Evolutionary conservation across 2,888 invertebrate species (phyloP).

Genomic region (Ormyrus pomaceus): DNA sequence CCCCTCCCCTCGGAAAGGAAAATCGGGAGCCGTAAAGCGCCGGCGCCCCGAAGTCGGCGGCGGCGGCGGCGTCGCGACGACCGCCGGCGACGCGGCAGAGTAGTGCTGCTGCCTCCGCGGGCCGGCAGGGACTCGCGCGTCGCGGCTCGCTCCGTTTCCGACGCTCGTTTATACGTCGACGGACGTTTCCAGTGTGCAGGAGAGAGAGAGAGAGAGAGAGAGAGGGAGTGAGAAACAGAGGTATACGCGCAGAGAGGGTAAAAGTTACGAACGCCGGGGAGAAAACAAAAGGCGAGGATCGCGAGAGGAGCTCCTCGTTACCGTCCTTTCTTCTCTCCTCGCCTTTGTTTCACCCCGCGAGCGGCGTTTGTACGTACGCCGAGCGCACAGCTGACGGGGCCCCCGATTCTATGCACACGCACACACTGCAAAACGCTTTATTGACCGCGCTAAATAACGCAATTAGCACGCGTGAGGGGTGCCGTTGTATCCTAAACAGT

Average conservation of each 20-base stretch:
- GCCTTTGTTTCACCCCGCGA: too few relatives aligned
- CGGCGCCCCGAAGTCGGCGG: slow-evolving; percentile 64
- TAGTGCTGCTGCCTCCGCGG: slow-evolving; percentile 45
- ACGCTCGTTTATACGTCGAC: neutral
- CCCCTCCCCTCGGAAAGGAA: neutral
- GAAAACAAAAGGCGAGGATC: neutral
- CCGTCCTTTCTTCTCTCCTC: neutral
- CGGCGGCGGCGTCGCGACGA: slow-evolving; percentile 53
- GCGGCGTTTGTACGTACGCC: too few relatives aligned
- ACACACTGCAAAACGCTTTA: too few relatives aligned
- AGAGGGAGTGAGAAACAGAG: slow-evolving; percentile 42
- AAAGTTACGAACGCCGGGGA: neutral
- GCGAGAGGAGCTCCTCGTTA: neutral
- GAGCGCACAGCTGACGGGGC: too few relatives aligned
- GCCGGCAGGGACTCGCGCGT: slow-evolving; percentile 27
- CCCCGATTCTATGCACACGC: too few relatives aligned
- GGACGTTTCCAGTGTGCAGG: neutral
- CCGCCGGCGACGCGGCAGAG: slow-evolving; percentile 46
- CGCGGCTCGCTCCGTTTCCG: neutral
- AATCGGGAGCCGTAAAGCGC: slow-evolving; percentile 57
- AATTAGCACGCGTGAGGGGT: too few relatives aligned
- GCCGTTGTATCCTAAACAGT: too few relatives aligned
- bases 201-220: neutral
- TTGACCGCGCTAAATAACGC: too few relatives aligned
- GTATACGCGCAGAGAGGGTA: neutral